Base-by-base conservation (phyloP, 1,140 invertebrate genomes). In the Bombus superbus region DNA sequence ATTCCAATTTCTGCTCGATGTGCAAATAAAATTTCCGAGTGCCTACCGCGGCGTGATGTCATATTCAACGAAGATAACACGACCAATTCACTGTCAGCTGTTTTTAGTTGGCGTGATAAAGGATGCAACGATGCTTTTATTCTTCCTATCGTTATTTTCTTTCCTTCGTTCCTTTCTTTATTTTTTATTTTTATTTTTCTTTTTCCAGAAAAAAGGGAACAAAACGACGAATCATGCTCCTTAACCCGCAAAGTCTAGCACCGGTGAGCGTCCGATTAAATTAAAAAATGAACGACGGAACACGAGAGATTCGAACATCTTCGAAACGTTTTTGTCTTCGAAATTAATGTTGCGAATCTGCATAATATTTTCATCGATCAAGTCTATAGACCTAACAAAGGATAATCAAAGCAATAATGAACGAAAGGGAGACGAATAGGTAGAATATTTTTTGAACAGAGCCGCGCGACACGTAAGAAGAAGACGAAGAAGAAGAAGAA, bases 11-110 rank as follows among this genome's bases (percentile, higher is more conserved):
- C 57, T 42, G 53, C 47, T 22, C 28, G 6, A 18, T 10, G n/a
- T 11, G 42, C 57, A 32, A 76, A 83, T 83, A 40, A 83, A 82
- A 82, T 82, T 64, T 64, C 25, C 18, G 18, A n/a, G n/a, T 64
- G 22, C n/a, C 28, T 62, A 59, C 35, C 53, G 38, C 22, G 53
- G 53, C 69, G 15, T 42, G 25, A 38, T 25, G 62, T 68, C 22
- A 38, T 62, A 40, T 75, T 75, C 81, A 38, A 83, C 68, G 42
- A 68, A 66, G 59, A 68, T 72, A 32, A 15, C 35, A 69, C 44
- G 42, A 22, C 1, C 32, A 11, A 78, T 32, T 40, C 44, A 28
- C 38, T 32, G 57, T 66, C 72, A 47, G 9, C 32, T 35, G 38
- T 64, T 75, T 74, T 82, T 32, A 59, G 22, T 42, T 40, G 13